These are phyloP conservation scores for Eubasilissa regina DNA, from an alignment of 1,140 invertebrate species.

Conservation along the genomic window DNA sequence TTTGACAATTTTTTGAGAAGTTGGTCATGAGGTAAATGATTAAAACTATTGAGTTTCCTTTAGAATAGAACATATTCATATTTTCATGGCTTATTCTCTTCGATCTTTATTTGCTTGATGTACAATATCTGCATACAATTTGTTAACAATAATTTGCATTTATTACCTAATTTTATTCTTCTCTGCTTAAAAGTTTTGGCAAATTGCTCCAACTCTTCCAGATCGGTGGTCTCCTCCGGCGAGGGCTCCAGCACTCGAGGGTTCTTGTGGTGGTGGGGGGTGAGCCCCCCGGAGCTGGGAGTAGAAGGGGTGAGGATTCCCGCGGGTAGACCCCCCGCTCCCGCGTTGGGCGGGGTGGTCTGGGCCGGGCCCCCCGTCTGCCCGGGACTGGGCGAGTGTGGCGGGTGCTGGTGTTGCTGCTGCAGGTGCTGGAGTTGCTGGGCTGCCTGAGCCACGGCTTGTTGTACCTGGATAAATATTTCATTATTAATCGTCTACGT, in stretches of 20 bases:
- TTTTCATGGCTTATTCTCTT: no score
- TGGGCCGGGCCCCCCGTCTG: conserved; percentile 65
- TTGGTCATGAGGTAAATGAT: no score
- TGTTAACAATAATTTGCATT: no score
- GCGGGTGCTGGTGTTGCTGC: conserved; percentile 82
- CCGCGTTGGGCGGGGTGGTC: conserved; percentile 66
- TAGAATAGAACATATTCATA: no score
- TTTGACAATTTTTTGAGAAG: no score
- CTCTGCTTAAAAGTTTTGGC: conserved; percentile 97
- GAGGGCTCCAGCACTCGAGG: conserved; percentile 81
- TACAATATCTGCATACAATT: no score
- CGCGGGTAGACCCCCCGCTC: conserved; percentile 65
- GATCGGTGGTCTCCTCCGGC: conserved; percentile 93
- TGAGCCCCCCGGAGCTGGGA: conserved; percentile 72
- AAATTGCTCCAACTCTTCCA: conserved; percentile 96
- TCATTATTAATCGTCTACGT: not conserved
- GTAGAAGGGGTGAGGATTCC: conserved; percentile 74
- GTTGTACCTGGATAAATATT: conserved; percentile 68
- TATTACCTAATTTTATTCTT: conserved; percentile 89
- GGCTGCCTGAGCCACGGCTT: conserved; percentile 86
- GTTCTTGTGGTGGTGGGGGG: conserved; percentile 72
- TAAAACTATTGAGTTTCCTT: no score
- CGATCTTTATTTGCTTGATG: no score
- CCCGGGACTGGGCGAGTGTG: conserved; percentile 64
- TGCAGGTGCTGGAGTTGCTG: conserved; percentile 87